phyloP scores from a whole-genome alignment of 2,888 invertebrate species.

The Meteorus cinctellus region DNA sequence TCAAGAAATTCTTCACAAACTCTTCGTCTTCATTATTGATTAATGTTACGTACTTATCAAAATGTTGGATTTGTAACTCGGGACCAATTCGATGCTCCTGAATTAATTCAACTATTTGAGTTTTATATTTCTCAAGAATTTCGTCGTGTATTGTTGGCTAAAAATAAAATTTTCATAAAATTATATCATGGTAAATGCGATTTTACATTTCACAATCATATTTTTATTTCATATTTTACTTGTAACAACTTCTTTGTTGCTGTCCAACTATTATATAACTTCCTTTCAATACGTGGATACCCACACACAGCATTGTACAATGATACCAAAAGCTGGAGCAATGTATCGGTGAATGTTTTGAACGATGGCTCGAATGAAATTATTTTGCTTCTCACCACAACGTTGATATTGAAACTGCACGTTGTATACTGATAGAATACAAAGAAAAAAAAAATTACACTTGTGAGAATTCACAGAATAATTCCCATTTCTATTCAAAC shows the following conservation, averaged over 20 bases:
- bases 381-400: conserved; percentile 77
- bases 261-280: conserved; percentile 81
- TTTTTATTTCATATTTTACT: conserved; percentile 46
- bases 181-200: background rate
- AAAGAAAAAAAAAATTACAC: conserved; percentile 27
- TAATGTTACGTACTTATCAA: conserved; percentile 85
- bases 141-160: conserved; percentile 86
- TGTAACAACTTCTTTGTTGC: conserved; percentile 56
- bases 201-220: background rate
- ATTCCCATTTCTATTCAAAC: background rate
- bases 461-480: background rate
- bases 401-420: conserved; percentile 81
- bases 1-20: conserved; percentile 79
- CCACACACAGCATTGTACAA: conserved; percentile 83
- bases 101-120: conserved; percentile 78
- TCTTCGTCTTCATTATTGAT: conserved; percentile 79
- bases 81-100: conserved; percentile 84
- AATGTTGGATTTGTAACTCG: conserved; percentile 83
- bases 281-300: conserved; percentile 86
- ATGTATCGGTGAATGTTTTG: conserved; percentile 81
- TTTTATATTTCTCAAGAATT: conserved; percentile 79
- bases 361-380: conserved; percentile 85
- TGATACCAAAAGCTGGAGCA: conserved; percentile 83
- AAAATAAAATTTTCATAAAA: conserved; percentile 42
- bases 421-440: conserved; percentile 75